phyloP scores from a whole-genome alignment of 2,888 invertebrate species.

The Galeopsomyia nigrocyanea region DNA sequence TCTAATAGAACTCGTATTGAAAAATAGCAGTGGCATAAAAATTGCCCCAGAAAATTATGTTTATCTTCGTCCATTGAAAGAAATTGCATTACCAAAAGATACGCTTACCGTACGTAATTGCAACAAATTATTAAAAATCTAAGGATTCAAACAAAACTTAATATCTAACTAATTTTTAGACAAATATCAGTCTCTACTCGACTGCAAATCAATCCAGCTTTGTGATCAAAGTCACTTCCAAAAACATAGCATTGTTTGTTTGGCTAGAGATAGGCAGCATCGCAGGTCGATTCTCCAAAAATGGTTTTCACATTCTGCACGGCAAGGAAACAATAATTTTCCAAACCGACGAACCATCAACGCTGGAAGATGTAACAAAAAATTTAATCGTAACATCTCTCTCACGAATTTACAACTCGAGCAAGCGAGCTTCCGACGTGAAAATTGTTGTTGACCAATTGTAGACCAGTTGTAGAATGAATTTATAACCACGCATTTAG shows the following conservation, averaged over 20 bases:
- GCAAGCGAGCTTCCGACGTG: slow-evolving; percentile 36
- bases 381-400: slow-evolving; percentile 56
- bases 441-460: slow-evolving; percentile 29
- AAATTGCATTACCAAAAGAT: slow-evolving; percentile 71
- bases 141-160: too few species aligned
- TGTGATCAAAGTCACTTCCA: slow-evolving; percentile 67
- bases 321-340: slow-evolving; percentile 59
- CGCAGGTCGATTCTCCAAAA: slow-evolving; percentile 80
- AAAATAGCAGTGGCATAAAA: slow-evolving; percentile 65
- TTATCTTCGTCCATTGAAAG: slow-evolving; percentile 75
- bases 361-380: slow-evolving; percentile 48
- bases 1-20: slow-evolving; percentile 70
- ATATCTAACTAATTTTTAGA: background rate
- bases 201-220: slow-evolving; percentile 51
- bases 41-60: slow-evolving; percentile 77
- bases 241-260: slow-evolving; percentile 77
- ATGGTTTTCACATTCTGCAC: slow-evolving; percentile 76
- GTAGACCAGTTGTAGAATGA: background rate
- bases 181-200: too few species aligned
- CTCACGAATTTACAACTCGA: slow-evolving; percentile 54
- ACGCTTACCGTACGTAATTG: slow-evolving; percentile 72
- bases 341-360: slow-evolving; percentile 51
- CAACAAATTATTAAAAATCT: too few species aligned
- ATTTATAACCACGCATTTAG: slow-evolving; percentile 2
- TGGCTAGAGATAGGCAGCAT: slow-evolving; percentile 75